These are phyloP conservation scores for Noturus placidus DNA, from an alignment of 2,113 vertebrate genomes.

Conservation along the genomic window DNA sequence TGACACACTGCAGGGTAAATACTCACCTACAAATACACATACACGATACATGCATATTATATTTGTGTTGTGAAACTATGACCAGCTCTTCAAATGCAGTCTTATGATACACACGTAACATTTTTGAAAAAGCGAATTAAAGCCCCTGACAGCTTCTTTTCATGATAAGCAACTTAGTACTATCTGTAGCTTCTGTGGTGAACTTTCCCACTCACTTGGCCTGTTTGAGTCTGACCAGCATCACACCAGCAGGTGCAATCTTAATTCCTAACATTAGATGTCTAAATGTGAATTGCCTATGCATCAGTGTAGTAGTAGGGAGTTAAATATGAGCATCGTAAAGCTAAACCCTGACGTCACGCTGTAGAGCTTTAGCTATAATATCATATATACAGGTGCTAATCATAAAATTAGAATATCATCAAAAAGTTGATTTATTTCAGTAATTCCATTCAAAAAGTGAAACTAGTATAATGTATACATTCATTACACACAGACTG, in stretches of 20 bases:
- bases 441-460: too few species aligned
- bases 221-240: neutral
- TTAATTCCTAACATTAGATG: too few species aligned
- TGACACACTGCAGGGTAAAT: constrained; percentile 75
- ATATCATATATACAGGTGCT: neutral
- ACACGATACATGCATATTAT: neutral
- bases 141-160: neutral
- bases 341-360: neutral
- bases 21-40: neutral
- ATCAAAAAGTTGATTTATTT: too few species aligned
- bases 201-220: neutral
- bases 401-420: too few species aligned
- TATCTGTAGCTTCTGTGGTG: neutral
- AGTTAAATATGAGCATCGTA: neutral
- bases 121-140: neutral
- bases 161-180: too few species aligned
- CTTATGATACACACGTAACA: neutral
- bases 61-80: neutral
- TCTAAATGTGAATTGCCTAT: neutral
- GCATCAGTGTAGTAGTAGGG: neutral
- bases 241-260: too few species aligned
- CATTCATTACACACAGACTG: too few species aligned
- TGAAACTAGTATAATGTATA: too few species aligned
- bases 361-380: neutral
- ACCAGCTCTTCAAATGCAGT: neutral